These are phyloP conservation scores for Hydrochoerus hydrochaeris DNA, from an alignment of 2,113 vertebrate genomes.

Conservation along the genomic window DNA sequence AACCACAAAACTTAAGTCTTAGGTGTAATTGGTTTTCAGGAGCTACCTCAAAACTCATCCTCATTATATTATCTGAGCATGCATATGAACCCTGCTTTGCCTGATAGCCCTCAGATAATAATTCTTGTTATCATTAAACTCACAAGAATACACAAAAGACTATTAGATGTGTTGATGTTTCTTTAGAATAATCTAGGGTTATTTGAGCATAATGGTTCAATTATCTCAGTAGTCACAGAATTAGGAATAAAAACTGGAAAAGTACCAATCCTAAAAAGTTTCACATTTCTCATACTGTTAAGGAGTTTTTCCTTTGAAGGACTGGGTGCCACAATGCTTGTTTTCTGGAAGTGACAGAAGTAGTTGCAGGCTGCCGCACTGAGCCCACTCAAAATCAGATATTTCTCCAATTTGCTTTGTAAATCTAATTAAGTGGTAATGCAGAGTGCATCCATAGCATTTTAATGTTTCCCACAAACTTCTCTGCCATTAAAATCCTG, in stretches of 20 bases:
- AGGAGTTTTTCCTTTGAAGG: background rate
- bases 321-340: background rate
- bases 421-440: constrained; percentile 10
- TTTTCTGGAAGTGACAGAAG: background rate
- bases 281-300: background rate
- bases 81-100: background rate
- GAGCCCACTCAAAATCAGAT: background rate
- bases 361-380: background rate
- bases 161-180: background rate
- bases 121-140: background rate
- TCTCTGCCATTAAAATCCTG: constrained; percentile 16
- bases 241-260: background rate
- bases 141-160: background rate
- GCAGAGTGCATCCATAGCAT: background rate
- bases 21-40: background rate
- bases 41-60: background rate
- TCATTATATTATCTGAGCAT: background rate
- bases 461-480: background rate
- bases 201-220: background rate
- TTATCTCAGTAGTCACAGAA: background rate
- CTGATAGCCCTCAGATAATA: background rate
- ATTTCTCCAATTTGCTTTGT: background rate
- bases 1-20: background rate
- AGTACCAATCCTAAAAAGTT: background rate
- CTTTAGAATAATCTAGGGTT: background rate